Evolutionary conservation across 1,140 invertebrate species (phyloP).

Genomic region (Drosophila ercepeae): DNA sequence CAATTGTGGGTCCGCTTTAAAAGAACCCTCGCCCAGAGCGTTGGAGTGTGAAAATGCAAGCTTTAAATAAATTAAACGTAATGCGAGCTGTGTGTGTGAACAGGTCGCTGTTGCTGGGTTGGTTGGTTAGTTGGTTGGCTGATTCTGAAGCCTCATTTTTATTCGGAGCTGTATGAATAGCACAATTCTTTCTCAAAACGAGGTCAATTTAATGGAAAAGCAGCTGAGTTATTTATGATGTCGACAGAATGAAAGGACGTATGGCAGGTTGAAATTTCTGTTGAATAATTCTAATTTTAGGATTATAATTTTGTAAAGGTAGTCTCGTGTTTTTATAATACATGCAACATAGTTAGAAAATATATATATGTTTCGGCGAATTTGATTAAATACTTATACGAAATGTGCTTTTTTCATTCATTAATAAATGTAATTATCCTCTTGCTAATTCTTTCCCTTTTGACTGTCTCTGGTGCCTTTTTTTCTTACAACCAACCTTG

Average conservation of each 20-base stretch:
- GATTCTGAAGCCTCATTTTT: conserved; percentile 9
- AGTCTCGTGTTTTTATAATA: not conserved
- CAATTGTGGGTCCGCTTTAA: conserved; percentile 34
- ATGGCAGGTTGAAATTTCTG: not conserved
- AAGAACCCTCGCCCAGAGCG: conserved; percentile 12
- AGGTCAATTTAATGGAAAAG: conserved; percentile 9
- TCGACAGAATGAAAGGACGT: not conserved
- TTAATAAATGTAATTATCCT: conserved; percentile 2
- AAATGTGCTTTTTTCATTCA: not conserved
- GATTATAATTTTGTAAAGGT: not conserved
- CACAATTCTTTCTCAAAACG: not conserved
- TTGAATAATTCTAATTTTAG: not conserved
- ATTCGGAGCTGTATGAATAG: conserved; percentile 3
- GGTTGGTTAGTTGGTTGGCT: conserved; percentile 21
- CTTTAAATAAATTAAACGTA: conserved; percentile 78
- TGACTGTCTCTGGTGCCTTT: not conserved
- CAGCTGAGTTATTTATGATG: not conserved
- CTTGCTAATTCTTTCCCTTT: not conserved
- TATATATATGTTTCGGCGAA: no score
- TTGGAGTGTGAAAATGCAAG: conserved; percentile 64
- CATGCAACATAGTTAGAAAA: no score
- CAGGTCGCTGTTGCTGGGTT: conserved; percentile 20
- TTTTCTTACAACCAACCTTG: conserved; percentile 20
- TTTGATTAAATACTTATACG: no score
- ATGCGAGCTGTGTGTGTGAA: conserved; percentile 34